Conservation (phyloP, 2,888 invertebrate genomes). For the Leucania comma region DNA sequence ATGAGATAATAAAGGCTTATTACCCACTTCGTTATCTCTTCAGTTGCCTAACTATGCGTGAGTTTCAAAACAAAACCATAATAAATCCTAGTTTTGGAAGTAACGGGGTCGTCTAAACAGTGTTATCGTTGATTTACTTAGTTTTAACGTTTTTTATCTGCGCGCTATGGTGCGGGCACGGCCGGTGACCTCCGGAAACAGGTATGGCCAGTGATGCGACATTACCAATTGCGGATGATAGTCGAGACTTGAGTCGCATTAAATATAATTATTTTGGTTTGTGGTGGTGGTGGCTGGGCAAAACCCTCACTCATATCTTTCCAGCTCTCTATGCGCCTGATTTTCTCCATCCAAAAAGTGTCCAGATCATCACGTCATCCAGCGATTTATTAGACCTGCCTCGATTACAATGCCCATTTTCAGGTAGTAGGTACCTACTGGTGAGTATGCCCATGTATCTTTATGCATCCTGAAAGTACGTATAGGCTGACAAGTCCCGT, state of each 20-base stretch:
- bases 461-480: no score
- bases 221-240: constrained; percentile 31
- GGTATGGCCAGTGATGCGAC: constrained; percentile 64
- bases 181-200: constrained; percentile 71
- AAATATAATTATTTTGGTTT: neutral
- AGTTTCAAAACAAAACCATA: constrained; percentile 39
- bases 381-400: no score
- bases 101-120: constrained; percentile 56
- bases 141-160: constrained; percentile 58
- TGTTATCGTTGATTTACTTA: constrained; percentile 55
- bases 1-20: constrained; percentile 12
- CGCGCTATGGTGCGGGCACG: constrained; percentile 61
- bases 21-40: constrained; percentile 33
- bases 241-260: neutral
- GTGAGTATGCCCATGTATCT: no score
- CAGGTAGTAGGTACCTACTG: no score
- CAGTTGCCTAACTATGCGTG: constrained; percentile 32
- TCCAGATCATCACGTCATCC: no score
- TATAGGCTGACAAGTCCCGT: no score
- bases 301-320: no score
- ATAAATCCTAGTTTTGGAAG: constrained; percentile 42
- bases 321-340: no score
- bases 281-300: neutral
- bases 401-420: no score
- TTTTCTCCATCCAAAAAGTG: no score